These are phyloP conservation scores for Phyllopteryx taeniolatus DNA, from an alignment of 2,113 vertebrate species.

Conservation along the genomic window DNA sequence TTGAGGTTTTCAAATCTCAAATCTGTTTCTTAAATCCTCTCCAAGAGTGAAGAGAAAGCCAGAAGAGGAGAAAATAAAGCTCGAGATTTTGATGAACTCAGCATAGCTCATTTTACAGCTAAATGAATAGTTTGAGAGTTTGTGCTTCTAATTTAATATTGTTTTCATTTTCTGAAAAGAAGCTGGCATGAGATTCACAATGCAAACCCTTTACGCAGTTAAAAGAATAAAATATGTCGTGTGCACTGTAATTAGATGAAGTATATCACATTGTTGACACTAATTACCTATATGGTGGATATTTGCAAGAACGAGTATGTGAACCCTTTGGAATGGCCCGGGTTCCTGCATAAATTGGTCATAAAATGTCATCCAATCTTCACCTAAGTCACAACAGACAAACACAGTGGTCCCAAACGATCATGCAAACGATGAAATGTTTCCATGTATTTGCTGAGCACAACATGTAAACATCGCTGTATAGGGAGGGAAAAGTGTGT, in stretches of 20 bases:
- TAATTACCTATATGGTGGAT: too few species aligned
- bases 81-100: slow-evolving; percentile 15
- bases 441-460: too few species aligned
- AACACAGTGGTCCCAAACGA: too few species aligned
- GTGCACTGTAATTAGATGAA: not conserved
- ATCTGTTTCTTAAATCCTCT: slow-evolving; percentile 39
- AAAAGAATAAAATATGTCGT: not conserved
- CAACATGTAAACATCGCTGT: too few species aligned
- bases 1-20: slow-evolving; percentile 24
- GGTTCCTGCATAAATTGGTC: too few species aligned
- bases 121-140: not conserved
- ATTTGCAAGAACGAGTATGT: too few species aligned
- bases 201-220: not conserved
- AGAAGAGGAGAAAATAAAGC: not conserved
- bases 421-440: too few species aligned
- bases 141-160: slow-evolving; percentile 1
- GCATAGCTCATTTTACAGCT: slow-evolving; percentile 4
- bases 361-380: too few species aligned
- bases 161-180: not conserved
- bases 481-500: too few species aligned
- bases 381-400: too few species aligned
- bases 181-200: not conserved
- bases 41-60: slow-evolving; percentile 37
- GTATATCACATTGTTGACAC: too few species aligned
- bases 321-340: too few species aligned